Conservation (phyloP, 2,113 vertebrate genomes). For the Hippocampus mohnikei region DNA sequence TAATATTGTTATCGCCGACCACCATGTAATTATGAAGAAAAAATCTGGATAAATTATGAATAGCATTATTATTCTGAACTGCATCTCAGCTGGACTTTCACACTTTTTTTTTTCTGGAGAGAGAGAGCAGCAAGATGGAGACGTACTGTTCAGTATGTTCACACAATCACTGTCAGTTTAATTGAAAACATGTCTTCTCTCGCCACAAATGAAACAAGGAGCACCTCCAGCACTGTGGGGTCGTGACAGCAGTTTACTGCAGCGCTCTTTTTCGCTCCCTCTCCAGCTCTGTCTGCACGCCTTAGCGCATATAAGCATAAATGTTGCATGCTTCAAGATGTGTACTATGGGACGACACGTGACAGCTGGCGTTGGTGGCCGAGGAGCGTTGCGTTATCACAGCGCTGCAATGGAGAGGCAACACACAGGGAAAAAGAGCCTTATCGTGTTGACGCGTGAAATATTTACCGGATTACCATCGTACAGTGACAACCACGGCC, state of each 20-base stretch:
- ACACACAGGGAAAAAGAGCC: neutral
- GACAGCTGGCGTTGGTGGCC: neutral
- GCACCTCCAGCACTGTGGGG: neutral
- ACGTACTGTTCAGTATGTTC: neutral
- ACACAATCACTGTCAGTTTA: neutral
- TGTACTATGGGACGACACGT: neutral
- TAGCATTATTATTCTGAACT: too few species aligned
- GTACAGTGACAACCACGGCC: neutral
- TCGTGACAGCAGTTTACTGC: neutral
- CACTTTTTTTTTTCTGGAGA: neutral
- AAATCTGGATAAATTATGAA: too few species aligned
- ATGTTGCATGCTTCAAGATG: slow-evolving; percentile 5
- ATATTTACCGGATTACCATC: slow-evolving; percentile 5
- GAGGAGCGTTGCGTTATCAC: neutral
- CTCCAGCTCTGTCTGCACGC: neutral
- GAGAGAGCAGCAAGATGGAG: neutral
- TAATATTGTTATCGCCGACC: too few species aligned
- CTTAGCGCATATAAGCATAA: neutral
- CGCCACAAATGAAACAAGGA: neutral
- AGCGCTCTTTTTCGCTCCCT: neutral
- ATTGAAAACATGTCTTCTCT: neutral
- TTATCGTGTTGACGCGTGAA: slow-evolving; percentile 9
- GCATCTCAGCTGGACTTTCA: too few species aligned
- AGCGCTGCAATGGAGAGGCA: neutral
- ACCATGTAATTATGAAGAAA: too few species aligned